Conservation (phyloP, 2,888 invertebrate genomes). For the Drosophila paramelanica region DNA sequence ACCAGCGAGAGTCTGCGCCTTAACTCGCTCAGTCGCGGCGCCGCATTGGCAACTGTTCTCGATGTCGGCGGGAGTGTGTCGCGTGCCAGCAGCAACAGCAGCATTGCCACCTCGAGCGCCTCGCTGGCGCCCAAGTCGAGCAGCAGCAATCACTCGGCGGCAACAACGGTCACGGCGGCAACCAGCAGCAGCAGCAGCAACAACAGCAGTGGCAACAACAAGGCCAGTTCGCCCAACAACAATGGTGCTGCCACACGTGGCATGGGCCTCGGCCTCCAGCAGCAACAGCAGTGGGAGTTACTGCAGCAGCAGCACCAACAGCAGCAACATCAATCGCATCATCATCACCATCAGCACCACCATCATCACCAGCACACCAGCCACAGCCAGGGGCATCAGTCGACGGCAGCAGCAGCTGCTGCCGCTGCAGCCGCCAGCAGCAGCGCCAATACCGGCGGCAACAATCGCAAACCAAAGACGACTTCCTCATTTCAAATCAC, state of each 20-base stretch:
- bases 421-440: slow-evolving; percentile 1
- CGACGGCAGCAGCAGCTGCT: slow-evolving; percentile 27
- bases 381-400: slow-evolving; percentile 72
- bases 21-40: slow-evolving; percentile 63
- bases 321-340: slow-evolving; percentile 54
- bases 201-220: slow-evolving; percentile 56
- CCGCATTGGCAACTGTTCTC: slow-evolving; percentile 19
- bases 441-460: slow-evolving; percentile 24
- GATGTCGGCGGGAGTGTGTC: slow-evolving; percentile 37
- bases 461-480: slow-evolving; percentile 88
- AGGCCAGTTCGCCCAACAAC: slow-evolving; percentile 82
- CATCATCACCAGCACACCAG: slow-evolving; percentile 71
- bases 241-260: slow-evolving; percentile 56
- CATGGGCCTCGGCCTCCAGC: slow-evolving; percentile 12
- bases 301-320: slow-evolving; percentile 18
- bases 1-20: slow-evolving; percentile 90
- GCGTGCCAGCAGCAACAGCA: slow-evolving; percentile 37
- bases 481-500: slow-evolving; percentile 97
- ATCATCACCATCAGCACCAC: slow-evolving; percentile 58
- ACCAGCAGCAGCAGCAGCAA: slow-evolving; percentile 41
- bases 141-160: slow-evolving; percentile 52
- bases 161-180: slow-evolving; percentile 29
- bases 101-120: slow-evolving; percentile 53
- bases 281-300: slow-evolving; percentile 32
- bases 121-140: slow-evolving; percentile 69